Base-by-base conservation (phyloP, 2,888 invertebrate species). In the Noctua janthina region DNA sequence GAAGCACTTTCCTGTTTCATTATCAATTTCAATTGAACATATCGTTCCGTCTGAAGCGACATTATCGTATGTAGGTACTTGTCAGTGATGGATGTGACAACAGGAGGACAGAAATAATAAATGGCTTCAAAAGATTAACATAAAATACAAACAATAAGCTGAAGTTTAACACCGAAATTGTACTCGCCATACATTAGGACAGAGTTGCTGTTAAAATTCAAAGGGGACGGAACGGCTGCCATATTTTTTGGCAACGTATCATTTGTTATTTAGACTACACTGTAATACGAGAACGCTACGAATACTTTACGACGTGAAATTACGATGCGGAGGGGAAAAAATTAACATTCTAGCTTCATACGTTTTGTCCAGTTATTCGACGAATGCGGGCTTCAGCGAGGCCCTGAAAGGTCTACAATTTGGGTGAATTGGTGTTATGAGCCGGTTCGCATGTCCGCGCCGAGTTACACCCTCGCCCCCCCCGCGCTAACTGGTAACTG, bases 391-490 rank as follows among this genome's bases (percentile, higher is more conserved):
- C 74, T 54, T 69, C 71, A 46, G 74, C 62, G 67, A 59, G 81
- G 74, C 75, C 72, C 79, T 79, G 82, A 67, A 84, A 84, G 84
- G 89, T 86, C 87, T 91, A 85, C 90, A 91, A 91, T 92, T 92
- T 90, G 83, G 82, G 76, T 79, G 88, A 89, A 90, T 88, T 84
- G 87, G 89, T 87, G 89, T 88, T 90, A 89, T 88, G 88, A 91
- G 83, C 83, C 86, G 79, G 88, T 88, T 93, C 84, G 93, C 92
- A 90, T 92, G 93, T 91, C 91, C 87, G 76, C 83, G 69, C 78
- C 76, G 87, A 90, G 91, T 92, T 90, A 91, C 85, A 78, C 76
- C 83, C 76, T 74, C 79, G 85, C 84, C 76, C 54, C 76, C 23
- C 66, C 11, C 15, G 17, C n/a, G 74, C 78, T 82, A 78, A 89